A percentile compares a stretch with the other conserved stretches of the same genome.
Conservation (phyloP, 2,888 invertebrate genomes). For the Trissoscelio sp. region DNA sequence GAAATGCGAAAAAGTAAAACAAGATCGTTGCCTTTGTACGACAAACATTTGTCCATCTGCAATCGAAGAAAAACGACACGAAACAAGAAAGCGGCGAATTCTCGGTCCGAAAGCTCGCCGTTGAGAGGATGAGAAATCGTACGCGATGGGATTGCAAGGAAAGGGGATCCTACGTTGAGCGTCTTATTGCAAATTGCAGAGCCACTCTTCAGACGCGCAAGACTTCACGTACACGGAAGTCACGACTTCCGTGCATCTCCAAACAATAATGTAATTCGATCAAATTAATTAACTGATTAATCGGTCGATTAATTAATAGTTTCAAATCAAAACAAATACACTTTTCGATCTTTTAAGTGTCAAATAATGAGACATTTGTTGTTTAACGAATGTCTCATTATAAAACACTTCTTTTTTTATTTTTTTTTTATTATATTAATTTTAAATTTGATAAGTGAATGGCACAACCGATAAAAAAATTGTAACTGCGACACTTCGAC, state of each 20-base stretch:
- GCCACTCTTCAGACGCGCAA: slow-evolving; percentile 27
- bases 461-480: not conserved
- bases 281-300: not conserved
- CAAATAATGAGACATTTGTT: too few relatives aligned
- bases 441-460: too few relatives aligned
- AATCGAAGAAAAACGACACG: slow-evolving; percentile 56
- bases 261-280: not conserved
- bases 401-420: too few relatives aligned
- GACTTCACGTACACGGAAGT: slow-evolving; percentile 44
- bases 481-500: not conserved
- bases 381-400: too few relatives aligned
- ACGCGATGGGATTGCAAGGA: slow-evolving; percentile 38
- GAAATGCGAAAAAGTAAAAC: slow-evolving; percentile 48
- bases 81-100: slow-evolving; percentile 35
- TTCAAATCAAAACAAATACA: too few relatives aligned
- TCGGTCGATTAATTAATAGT: too few relatives aligned
- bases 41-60: slow-evolving; percentile 58
- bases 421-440: too few relatives aligned
- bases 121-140: slow-evolving; percentile 50
- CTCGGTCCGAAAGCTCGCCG: slow-evolving; percentile 36
- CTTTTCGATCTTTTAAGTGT: too few relatives aligned
- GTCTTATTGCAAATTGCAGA: slow-evolving; percentile 67
- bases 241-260: slow-evolving; percentile 8
- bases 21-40: slow-evolving; percentile 42
- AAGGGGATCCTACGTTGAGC: slow-evolving; percentile 42